Base-by-base conservation (phyloP, 1,140 invertebrate genomes). In the Brachionus paranguensis region DNA sequence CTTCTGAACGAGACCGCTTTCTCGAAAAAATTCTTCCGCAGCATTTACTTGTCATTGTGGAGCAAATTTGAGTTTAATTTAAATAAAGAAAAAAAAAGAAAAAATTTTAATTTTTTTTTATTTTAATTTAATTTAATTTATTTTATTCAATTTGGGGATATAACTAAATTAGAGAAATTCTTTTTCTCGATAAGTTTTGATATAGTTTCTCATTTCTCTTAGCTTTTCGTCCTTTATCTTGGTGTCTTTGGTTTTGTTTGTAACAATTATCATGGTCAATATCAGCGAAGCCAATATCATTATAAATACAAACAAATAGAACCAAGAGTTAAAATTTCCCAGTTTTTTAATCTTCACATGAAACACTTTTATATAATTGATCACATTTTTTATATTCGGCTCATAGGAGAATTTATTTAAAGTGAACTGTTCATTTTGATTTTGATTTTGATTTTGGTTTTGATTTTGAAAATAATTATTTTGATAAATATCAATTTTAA, bases 91-190 rank as follows among this genome's bases (percentile, higher is more conserved):
- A 4, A 20, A 14, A 72, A 17, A 24, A 1, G 43, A 45, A 20
- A 43, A 37, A 43, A 11, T 33, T 70, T 70, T 41, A 29, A 11
- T 29, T 29, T 11, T 68, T 29, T 37, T 33, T 33, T 8, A 41
- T 11, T 72, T 72, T 24, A 72, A 8, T 72, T 72, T 41, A 68
- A 37, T 68, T 68, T 41, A 68, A 37, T 68, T 68, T 14, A n/a
- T 33, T 37, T 68, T 33, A 68, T 68, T 41, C 27, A 68, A 68
- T 68, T 68, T 33, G 17, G 20, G 43, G 3, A 20, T n/a, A 43
- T 72, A 68, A 68, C 65, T n/a, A 68, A 37, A 68, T 68, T 68
- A 68, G 33, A 68, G 10, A 68, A 68, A 33, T 60, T 60, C 53
- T 60, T 60, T 60, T 60, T 60, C 53, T 24, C 53, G 53, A 60